Percentiles rank a stretch among this genome's conserved stretches.
Conservation (phyloP, 2,888 invertebrate genomes). For the Antheraea yamamai region DNA sequence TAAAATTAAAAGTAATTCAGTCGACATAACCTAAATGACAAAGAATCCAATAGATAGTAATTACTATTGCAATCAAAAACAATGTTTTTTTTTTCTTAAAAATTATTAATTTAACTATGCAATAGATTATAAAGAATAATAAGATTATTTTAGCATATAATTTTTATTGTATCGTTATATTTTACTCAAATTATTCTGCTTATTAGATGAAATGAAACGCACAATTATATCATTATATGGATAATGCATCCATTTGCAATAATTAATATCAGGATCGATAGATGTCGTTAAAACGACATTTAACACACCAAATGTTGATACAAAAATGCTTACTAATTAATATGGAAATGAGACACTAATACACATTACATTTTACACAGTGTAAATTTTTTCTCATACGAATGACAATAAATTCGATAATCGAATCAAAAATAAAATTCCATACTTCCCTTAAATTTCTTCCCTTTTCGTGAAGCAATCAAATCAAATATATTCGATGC, state of each 20-base stretch:
- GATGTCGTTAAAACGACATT: too few species aligned
- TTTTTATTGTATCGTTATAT: neutral
- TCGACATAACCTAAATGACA: neutral
- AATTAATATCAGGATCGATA: too few species aligned
- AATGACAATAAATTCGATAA: too few species aligned
- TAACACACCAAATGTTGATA: too few species aligned
- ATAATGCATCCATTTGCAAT: too few species aligned
- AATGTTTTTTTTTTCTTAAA: neutral
- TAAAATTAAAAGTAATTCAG: constrained; percentile 2
- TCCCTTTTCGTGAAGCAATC: neutral
- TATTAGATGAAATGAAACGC: neutral
- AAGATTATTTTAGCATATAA: neutral
- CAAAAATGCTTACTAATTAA: too few species aligned
- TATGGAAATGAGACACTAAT: too few species aligned
- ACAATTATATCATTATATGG: too few species aligned
- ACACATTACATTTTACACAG: too few species aligned
- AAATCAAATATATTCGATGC: neutral
- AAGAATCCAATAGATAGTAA: neutral
- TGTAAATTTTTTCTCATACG: too few species aligned
- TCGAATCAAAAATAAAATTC: too few species aligned
- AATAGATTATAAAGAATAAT: neutral
- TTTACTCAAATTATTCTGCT: neutral
- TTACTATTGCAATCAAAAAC: neutral
- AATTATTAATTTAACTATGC: neutral
- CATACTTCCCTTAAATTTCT: neutral